These are phyloP conservation scores for Phortica variegata DNA, from an alignment of 1,140 invertebrate species.

Conservation along the genomic window DNA sequence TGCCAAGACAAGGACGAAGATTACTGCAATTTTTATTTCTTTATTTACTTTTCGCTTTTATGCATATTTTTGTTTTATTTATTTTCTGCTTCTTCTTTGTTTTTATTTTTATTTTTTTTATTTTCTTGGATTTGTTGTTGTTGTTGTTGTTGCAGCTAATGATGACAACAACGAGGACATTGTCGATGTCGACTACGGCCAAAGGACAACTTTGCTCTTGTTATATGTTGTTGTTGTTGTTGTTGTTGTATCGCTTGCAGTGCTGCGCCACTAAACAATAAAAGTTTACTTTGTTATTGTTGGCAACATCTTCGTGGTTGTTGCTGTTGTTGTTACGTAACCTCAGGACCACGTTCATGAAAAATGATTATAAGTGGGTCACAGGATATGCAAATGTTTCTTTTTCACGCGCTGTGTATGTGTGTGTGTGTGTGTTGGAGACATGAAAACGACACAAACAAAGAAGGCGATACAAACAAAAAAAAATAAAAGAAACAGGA, in stretches of 20 bases:
- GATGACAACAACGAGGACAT: too few relatives aligned
- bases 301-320: constrained; percentile 11
- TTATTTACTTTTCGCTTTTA: too few relatives aligned
- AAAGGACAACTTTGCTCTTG: not conserved
- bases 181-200: too few relatives aligned
- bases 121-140: too few relatives aligned
- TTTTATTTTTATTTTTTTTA: too few relatives aligned
- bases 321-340: constrained; percentile 2
- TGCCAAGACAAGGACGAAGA: too few relatives aligned
- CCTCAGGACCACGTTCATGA: constrained; percentile 34
- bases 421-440: too few relatives aligned
- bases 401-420: constrained; percentile 49
- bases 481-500: not conserved
- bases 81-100: too few relatives aligned
- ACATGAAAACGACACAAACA: too few relatives aligned
- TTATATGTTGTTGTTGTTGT: constrained; percentile 13
- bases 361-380: constrained; percentile 54
- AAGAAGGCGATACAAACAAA: not conserved
- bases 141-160: too few relatives aligned
- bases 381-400: constrained; percentile 54
- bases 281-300: constrained; percentile 4
- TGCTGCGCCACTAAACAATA: not conserved
- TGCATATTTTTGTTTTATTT: too few relatives aligned
- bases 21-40: too few relatives aligned
- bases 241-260: constrained; percentile 6